Base-by-base conservation (phyloP, 2,113 vertebrate genomes). In the Eudorcas thomsonii region DNA sequence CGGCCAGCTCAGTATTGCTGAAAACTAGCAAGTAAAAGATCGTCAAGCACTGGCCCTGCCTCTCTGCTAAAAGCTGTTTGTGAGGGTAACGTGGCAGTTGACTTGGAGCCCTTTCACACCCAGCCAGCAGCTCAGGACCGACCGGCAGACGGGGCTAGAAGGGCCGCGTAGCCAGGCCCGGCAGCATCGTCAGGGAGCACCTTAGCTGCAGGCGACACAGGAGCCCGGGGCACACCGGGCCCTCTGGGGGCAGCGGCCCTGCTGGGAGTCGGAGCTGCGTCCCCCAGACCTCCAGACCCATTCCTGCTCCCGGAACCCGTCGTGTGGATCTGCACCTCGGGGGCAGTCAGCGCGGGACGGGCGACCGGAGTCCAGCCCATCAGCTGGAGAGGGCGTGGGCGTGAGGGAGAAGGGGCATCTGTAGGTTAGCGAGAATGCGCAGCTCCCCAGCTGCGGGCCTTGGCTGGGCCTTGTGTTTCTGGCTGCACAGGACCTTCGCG, bases 131-230 rank as follows among this genome's bases (percentile, higher is more conserved):
- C 3, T 12, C 5, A 2, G 33, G 59, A 39, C 52, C 14, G 59
- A 39, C 52, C 14, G 25, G 23, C 2, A 12, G 3, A 2, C 3
- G 9, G 25, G 10, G 12, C 45, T 2, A 3, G 21, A 48, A 43
- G 36, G 21, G 77, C 16, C 0, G 26, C 15, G 1, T 14, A 11
- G 4, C 3, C 13, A 45, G 4, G n/a, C 8, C 19, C 2, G 0
- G 3, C 2, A 6, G 13, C 10, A 6, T 25, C 12, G 0, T 5
- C 2, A 0, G 28, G 2, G 33, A 50, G 8, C 11, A 1, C 23
- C 12, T 21, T 1, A 23, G 71, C 71, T 54, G 12, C 62, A 26
- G 1, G 7, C 1, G 9, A 45, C 52, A 26, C 45, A 21, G 39
- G 16, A 23, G 48, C 30, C 80, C 1, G 0, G 26, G 30, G 45